Evolutionary conservation across 1,140 invertebrate species (phyloP).

Genomic region (Sweltsa coloradensis): DNA sequence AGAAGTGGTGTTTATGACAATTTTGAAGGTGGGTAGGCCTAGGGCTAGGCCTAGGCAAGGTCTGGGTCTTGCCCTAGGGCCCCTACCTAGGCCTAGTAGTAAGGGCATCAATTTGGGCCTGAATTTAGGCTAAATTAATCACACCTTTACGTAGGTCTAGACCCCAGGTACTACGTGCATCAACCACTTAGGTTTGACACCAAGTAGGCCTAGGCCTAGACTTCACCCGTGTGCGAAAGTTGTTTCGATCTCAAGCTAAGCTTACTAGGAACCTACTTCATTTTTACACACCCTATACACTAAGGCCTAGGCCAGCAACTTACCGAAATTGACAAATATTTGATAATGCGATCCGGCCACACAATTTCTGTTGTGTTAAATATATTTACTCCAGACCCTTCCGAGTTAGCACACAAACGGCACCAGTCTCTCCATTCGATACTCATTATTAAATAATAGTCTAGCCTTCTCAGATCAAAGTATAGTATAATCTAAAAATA

Average conservation of each 20-base stretch:
- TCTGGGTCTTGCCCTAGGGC: too few relatives aligned
- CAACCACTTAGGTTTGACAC: background rate
- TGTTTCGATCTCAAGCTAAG: too few relatives aligned
- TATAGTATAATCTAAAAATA: too few relatives aligned
- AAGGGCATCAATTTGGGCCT: too few relatives aligned
- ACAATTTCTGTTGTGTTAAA: slow-evolving; percentile 4
- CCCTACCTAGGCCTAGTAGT: too few relatives aligned
- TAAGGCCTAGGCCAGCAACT: slow-evolving; percentile 1
- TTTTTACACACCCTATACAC: slow-evolving; percentile 9
- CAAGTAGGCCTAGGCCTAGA: too few relatives aligned
- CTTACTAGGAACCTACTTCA: background rate
- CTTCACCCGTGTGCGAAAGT: too few relatives aligned
- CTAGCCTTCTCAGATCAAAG: too few relatives aligned
- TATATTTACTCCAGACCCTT: background rate
- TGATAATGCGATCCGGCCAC: slow-evolving; percentile 8
- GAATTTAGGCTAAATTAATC: too few relatives aligned
- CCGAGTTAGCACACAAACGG: slow-evolving; percentile 11
- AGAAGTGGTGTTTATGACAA: too few relatives aligned
- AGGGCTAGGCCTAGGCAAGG: too few relatives aligned
- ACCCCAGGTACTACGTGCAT: background rate
- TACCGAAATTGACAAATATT: slow-evolving; percentile 12
- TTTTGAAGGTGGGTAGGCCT: too few relatives aligned
- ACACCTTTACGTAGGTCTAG: background rate
- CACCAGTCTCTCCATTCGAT: slow-evolving; percentile 11
- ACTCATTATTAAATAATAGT: slow-evolving; percentile 11